phyloP scores from a whole-genome alignment of 1,140 invertebrate genomes.

The Hyles euphorbiae region DNA sequence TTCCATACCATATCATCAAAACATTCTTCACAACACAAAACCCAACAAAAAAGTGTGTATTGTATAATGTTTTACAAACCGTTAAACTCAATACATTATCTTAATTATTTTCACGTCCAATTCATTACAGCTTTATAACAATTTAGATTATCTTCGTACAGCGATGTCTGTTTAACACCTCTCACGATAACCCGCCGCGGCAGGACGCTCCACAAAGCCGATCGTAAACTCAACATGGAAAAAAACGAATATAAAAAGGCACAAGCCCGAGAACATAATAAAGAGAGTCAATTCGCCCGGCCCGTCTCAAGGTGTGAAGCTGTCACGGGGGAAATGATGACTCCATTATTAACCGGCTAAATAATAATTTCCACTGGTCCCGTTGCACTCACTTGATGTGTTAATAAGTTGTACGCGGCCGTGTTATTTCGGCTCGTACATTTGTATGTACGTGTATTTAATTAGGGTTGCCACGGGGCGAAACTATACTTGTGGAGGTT shows the following conservation, averaged over 20 bases:
- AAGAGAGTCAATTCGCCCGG: slow-evolving; percentile 52
- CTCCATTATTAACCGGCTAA: slow-evolving; percentile 63
- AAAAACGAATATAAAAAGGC: slow-evolving; percentile 40
- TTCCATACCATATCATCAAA: not conserved
- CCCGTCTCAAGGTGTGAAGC: slow-evolving; percentile 62
- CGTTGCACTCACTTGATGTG: slow-evolving; percentile 33
- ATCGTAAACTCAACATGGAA: slow-evolving; percentile 49
- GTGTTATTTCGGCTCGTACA: slow-evolving; percentile 16
- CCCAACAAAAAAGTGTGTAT: not conserved
- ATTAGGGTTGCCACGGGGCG: slow-evolving; percentile 18
- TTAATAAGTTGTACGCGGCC: slow-evolving; percentile 33
- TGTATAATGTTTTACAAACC: slow-evolving; percentile 15
- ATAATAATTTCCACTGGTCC: slow-evolving; percentile 40
- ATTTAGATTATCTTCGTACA: slow-evolving; percentile 45
- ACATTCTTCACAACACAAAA: not conserved
- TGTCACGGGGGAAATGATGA: slow-evolving; percentile 65
- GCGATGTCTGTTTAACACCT: slow-evolving; percentile 49
- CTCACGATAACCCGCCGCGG: slow-evolving; percentile 32
- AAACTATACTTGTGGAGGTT: slow-evolving; percentile 2
- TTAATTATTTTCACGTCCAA: slow-evolving; percentile 51
- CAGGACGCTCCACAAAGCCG: slow-evolving; percentile 45
- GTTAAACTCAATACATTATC: slow-evolving; percentile 30
- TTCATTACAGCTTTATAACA: slow-evolving; percentile 46
- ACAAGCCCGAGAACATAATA: slow-evolving; percentile 39
- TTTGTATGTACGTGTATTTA: slow-evolving; percentile 18